Base-by-base conservation (phyloP, 2,797 vertebrate species). In the Botia almorhae region DNA sequence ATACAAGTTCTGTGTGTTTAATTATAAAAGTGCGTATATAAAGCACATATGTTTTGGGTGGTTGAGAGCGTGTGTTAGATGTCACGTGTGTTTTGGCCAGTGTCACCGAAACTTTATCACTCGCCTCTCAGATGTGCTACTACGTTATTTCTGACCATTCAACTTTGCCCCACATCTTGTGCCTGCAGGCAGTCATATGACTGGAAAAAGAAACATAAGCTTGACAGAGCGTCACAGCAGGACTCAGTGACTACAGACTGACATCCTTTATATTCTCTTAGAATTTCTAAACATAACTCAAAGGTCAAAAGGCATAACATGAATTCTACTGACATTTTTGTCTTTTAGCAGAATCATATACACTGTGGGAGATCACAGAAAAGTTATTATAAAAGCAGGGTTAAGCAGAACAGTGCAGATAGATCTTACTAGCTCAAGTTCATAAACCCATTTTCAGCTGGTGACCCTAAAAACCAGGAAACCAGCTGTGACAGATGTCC, bases 111-210 rank as follows among this genome's bases (percentile, higher is more conserved):
- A 58, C 83, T 81, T 33, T 64, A 74, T 74, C 6, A 86, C 89
- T 87, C 87, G 87, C 78, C 87, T 86, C 87, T 85, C 85, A 67
- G 48, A 84, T 75, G 43, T 69, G 51, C 80, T 84, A 81, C 80
- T 68, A 83, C 17, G 85, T 93, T 93, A 93, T 93, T 93, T 94
- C 88, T 91, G 92, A 90, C 83, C 53, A 19, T 46, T 94, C 92
- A 94, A 92, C 94, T 95, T 93, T 95, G 90, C 86, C 92, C 94
- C 87, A 95, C 83, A 93, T 94, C 78, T 87, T 89, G 80, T 82
- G 85, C 72, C 86, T 81, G 87, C 83, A 61, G 23, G 12, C 55
- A 89, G 91, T 93, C 92, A 92, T 87, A 87, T 92, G 94, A 92
- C 91, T 93, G 93, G 93, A 94, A 94, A 94, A 93, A 92, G 88